phyloP scores from a whole-genome alignment of 2,888 invertebrate genomes.

The Zelleria hepariella region DNA sequence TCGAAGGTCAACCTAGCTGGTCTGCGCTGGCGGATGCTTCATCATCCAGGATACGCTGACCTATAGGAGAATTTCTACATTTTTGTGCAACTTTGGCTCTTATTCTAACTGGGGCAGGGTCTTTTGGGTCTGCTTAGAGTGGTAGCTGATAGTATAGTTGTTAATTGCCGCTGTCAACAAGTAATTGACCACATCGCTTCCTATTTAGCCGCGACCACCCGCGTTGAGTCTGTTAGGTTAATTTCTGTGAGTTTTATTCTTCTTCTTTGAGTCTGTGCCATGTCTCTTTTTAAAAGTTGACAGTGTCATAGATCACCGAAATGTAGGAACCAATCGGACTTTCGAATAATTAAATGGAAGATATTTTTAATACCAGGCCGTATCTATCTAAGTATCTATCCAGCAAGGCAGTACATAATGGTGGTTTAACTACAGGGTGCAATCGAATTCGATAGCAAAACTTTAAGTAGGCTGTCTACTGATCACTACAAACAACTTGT shows the following conservation, averaged over 20 bases:
- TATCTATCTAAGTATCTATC: too few relatives aligned
- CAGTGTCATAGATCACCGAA: not conserved
- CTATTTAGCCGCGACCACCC: constrained; percentile 28
- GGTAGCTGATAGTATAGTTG: not conserved
- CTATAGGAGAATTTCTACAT: not conserved
- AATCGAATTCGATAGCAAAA: too few relatives aligned
- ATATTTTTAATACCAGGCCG: too few relatives aligned
- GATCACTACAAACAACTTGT: too few relatives aligned
- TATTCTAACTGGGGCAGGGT: not conserved
- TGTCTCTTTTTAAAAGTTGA: not conserved
- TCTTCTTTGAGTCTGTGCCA: not conserved
- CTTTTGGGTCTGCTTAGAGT: not conserved
- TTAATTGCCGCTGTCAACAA: constrained; percentile 27
- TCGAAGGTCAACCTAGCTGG: constrained; percentile 1
- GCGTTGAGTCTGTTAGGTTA: constrained; percentile 2
- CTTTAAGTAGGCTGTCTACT: too few relatives aligned
- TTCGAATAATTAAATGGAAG: not conserved
- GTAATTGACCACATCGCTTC: constrained; percentile 31
- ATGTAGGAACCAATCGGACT: not conserved
- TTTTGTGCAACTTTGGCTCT: not conserved
- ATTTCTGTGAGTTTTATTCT: not conserved
- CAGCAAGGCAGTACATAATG: too few relatives aligned
- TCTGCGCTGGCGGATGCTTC: not conserved
- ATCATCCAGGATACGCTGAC: not conserved
- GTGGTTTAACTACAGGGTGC: too few relatives aligned